A percentile compares a stretch with the other conserved stretches of the same genome.
Evolutionary conservation across 1,140 invertebrate genomes (phyloP).

Genomic region (Anoplolepis gracilipes): DNA sequence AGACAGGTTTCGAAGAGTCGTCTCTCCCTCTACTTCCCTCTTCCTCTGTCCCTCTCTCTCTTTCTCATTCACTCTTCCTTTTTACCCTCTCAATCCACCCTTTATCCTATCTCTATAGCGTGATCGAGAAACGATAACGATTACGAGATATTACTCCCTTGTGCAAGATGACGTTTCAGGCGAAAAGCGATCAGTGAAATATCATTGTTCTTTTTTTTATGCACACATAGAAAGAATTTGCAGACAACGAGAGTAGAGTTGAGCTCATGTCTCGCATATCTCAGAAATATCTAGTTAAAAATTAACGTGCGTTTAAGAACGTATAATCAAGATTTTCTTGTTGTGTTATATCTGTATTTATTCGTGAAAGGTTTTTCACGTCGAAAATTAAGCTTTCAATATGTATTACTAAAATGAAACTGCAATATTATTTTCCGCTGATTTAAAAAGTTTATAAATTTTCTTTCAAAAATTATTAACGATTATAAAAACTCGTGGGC

Average conservation of each 20-base stretch:
- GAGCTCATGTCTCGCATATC: neutral
- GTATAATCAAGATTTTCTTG: neutral
- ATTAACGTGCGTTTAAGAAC: neutral
- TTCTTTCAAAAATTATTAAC: neutral
- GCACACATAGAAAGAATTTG: conserved; percentile 12
- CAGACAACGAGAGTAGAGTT: neutral
- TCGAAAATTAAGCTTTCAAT: neutral
- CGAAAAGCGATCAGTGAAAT: conserved; percentile 54
- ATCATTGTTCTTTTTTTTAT: conserved; percentile 32
- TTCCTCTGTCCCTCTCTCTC: conserved; percentile 1
- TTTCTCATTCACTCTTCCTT: conserved; percentile 2
- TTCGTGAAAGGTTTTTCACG: neutral
- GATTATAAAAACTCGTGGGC: neutral
- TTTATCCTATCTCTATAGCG: conserved; percentile 25
- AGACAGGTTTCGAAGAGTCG: conserved; percentile 69
- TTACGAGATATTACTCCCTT: conserved; percentile 36
- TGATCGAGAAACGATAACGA: conserved; percentile 63
- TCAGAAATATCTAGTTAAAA: neutral
- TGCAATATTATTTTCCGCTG: neutral
- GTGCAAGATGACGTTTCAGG: conserved; percentile 45
- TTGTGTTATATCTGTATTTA: neutral
- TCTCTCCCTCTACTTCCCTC: conserved; percentile 53
- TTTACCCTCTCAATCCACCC: neutral
- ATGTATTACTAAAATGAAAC: neutral
- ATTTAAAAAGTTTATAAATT: neutral